Evolutionary conservation across 2,113 vertebrate species (phyloP).

Genomic region (Datnioides undecimradiatus): DNA sequence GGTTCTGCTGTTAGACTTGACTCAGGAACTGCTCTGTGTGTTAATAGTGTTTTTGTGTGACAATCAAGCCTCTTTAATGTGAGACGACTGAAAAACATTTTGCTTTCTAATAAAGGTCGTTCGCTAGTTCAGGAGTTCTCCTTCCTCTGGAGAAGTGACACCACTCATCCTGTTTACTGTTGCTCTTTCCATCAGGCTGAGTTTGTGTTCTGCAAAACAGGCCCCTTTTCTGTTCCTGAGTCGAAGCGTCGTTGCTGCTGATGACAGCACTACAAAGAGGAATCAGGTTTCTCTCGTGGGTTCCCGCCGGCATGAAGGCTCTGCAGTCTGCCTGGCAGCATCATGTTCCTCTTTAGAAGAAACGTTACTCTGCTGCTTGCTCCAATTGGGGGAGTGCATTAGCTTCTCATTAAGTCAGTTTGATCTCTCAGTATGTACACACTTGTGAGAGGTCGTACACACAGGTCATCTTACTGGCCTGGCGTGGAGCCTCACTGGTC

Average conservation of each 20-base stretch:
- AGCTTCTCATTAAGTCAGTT: slow-evolving; percentile 47
- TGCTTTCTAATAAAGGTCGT: slow-evolving; percentile 21
- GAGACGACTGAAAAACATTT: slow-evolving; percentile 22
- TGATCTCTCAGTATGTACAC: slow-evolving; percentile 14
- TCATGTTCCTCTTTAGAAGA: slow-evolving; percentile 60
- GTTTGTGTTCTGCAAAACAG: slow-evolving; percentile 56
- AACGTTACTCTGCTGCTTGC: slow-evolving; percentile 30
- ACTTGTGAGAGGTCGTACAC: slow-evolving; percentile 28
- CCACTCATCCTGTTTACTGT: slow-evolving; percentile 33
- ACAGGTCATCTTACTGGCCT: slow-evolving; percentile 9
- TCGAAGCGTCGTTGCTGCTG: slow-evolving; percentile 48
- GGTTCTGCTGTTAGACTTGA: neutral
- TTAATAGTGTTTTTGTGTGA: neutral
- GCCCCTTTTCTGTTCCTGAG: slow-evolving; percentile 55
- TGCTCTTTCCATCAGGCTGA: slow-evolving; percentile 14
- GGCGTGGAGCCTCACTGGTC: slow-evolving; percentile 3
- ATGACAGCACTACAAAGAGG: slow-evolving; percentile 71
- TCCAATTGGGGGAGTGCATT: slow-evolving; percentile 24
- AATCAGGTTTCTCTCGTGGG: slow-evolving; percentile 60
- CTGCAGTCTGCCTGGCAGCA: slow-evolving; percentile 46
- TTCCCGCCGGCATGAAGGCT: slow-evolving; percentile 47
- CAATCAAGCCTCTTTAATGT: slow-evolving; percentile 4
- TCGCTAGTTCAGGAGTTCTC: slow-evolving; percentile 10
- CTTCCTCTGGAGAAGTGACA: slow-evolving; percentile 37
- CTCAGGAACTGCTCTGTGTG: neutral